These are phyloP conservation scores for Gymnoscopelus braueri DNA, from an alignment of 2,797 vertebrate genomes.

Conservation along the genomic window DNA sequence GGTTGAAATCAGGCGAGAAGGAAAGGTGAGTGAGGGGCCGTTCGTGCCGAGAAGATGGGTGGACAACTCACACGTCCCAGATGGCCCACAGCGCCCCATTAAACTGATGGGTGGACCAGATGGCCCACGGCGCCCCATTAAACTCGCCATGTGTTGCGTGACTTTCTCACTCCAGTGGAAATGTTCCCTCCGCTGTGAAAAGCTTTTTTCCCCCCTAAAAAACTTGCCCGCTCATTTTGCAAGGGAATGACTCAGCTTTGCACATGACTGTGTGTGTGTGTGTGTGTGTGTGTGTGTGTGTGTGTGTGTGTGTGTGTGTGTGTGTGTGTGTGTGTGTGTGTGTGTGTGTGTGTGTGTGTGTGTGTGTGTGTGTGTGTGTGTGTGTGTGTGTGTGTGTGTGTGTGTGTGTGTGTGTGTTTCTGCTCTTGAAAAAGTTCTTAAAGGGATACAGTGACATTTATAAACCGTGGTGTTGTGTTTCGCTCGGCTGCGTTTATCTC, in stretches of 20 bases:
- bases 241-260: constrained; percentile 67
- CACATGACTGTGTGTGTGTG: constrained; percentile 12
- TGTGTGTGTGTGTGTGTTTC: too few species aligned
- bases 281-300: constrained; percentile 25
- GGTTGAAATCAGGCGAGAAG: constrained; percentile 41
- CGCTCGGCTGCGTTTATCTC: too few species aligned
- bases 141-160: constrained; percentile 53
- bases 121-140: constrained; percentile 26
- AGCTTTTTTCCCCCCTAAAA: neutral
- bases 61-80: constrained; percentile 51
- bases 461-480: too few species aligned
- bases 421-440: too few species aligned
- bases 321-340: too few species aligned
- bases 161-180: constrained; percentile 55
- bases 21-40: neutral
- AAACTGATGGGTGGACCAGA: constrained; percentile 9
- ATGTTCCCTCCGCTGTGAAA: constrained; percentile 21
- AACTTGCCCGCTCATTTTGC: constrained; percentile 33
- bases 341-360: neutral
- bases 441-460: too few species aligned
- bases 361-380: too few species aligned
- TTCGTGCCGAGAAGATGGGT: constrained; percentile 32
- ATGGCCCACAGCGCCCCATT: constrained; percentile 45
- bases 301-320: too few species aligned
- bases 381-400: too few species aligned